Percentiles rank a stretch among this genome's conserved stretches.
These are phyloP conservation scores for Riptortus pedestris DNA, from an alignment of 1,140 invertebrate species.

Conservation along the genomic window DNA sequence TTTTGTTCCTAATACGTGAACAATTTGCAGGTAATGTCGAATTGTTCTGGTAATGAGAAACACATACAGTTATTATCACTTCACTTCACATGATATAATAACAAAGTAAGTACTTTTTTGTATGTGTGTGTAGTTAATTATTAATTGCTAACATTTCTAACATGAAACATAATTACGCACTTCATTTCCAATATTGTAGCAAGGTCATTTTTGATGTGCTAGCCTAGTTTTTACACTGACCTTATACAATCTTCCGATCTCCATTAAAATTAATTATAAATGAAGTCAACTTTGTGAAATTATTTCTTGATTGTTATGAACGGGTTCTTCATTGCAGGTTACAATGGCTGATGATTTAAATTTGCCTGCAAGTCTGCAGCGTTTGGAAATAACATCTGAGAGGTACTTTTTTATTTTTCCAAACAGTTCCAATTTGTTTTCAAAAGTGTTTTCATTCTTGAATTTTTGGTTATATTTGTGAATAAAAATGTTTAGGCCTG, in stretches of 20 bases:
- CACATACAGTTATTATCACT: too few species aligned
- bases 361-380: conserved; percentile 29
- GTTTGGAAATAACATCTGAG: conserved; percentile 26
- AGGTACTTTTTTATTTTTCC: conserved; percentile 22
- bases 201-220: neutral
- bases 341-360: conserved; percentile 24
- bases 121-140: neutral
- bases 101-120: neutral
- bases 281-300: neutral
- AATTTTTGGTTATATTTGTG: neutral
- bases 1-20: neutral
- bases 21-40: neutral
- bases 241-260: neutral
- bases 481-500: neutral
- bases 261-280: neutral
- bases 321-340: neutral
- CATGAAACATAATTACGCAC: neutral
- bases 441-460: neutral
- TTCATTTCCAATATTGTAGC: neutral
- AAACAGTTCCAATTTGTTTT: neutral
- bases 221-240: neutral
- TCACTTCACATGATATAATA: neutral
- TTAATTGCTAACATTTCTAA: neutral
- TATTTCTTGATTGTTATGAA: neutral
- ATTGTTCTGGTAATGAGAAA: neutral